Evolutionary conservation across 2,113 vertebrate species (phyloP), one percentile per base, ranked within the genome.

Genomic region (Candoia aspera): DNA sequence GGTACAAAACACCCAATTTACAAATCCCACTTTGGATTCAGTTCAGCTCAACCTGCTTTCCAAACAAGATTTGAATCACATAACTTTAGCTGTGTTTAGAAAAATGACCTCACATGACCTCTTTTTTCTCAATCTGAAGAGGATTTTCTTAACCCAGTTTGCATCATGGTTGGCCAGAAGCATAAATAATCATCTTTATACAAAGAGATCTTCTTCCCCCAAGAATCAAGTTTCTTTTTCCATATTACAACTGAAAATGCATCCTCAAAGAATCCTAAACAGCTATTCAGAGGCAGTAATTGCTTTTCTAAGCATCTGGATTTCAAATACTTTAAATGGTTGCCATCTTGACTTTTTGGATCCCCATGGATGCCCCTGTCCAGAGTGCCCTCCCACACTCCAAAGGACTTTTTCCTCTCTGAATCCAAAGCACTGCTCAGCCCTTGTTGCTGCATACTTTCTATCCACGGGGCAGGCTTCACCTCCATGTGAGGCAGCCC

Each of bases 381-480:
- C n/a, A 33, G 64, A 73, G 1, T 17, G n/a, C 64, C n/a, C 6
- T 33, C 6, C n/a, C 0, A 0, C 33, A 6, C n/a, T 8, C 5
- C 64, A 73, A 68, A 68, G 1, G 29, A 33, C 6, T 29, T 12
- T 73, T 73, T 73, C 13, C 29, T 5, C 46, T 5, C 5, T 49
- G 15, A 73, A 73, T 73, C 33, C n/a, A 33, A 73, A 73, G 64
- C n/a, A 2, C 64, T 33, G 13, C 15, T 33, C n/a, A 17, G 64
- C 33, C 33, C 5, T 8, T 2, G 2, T 73, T 2, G 2, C 64
- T 73, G n/a, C 8, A 33, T 12, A 17, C 5, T 73, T 33, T 17
- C n/a, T n/a, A 73, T 17, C n/a, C 64, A 33, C 12, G 3, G 1
- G 59, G 17, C 59, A 60, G 17, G 19, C 58, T 23, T 23, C 21